These are phyloP conservation scores for Meandrusa payeni DNA, from an alignment of 2,888 invertebrate species.

Conservation along the genomic window DNA sequence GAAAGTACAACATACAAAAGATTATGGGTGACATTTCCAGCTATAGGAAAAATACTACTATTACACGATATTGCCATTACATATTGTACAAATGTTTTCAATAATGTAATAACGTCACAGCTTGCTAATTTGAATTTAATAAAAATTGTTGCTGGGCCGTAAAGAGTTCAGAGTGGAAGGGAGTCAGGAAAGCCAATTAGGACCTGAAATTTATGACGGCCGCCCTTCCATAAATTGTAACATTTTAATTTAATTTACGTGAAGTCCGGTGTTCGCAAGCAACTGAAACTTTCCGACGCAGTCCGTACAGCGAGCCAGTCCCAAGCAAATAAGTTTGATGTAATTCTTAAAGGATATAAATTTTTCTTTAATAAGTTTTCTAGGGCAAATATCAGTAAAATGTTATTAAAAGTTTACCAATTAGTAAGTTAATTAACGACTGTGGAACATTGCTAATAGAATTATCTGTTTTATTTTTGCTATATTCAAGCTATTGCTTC, in stretches of 20 bases:
- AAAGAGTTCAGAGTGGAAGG: conserved; percentile 66
- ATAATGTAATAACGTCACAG: conserved; percentile 22
- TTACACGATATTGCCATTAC: too few relatives aligned
- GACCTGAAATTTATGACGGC: conserved; percentile 65
- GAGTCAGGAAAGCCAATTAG: conserved; percentile 70
- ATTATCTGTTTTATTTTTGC: too few relatives aligned
- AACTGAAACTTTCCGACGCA: conserved; percentile 39
- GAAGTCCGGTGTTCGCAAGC: conserved; percentile 42
- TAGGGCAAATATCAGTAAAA: conserved; percentile 11
- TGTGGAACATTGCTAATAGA: too few relatives aligned
- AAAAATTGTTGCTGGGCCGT: conserved; percentile 64
- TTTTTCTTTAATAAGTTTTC: conserved; percentile 8
- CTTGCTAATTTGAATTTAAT: conserved; percentile 47
- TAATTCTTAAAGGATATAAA: conserved; percentile 2
- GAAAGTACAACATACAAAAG: too few relatives aligned
- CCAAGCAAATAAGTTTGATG: conserved; percentile 19
- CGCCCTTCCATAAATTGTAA: conserved; percentile 67
- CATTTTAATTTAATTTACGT: conserved; percentile 72
- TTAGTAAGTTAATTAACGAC: too few relatives aligned
- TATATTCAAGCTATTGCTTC: too few relatives aligned
- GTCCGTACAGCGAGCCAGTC: conserved; percentile 26
- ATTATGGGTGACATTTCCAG: too few relatives aligned
- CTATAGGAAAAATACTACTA: too few relatives aligned
- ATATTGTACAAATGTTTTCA: conserved; percentile 3
- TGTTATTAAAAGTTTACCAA: neutral